phyloP scores from a whole-genome alignment of 2,113 vertebrate genomes.

The Pogona vitticeps region DNA sequence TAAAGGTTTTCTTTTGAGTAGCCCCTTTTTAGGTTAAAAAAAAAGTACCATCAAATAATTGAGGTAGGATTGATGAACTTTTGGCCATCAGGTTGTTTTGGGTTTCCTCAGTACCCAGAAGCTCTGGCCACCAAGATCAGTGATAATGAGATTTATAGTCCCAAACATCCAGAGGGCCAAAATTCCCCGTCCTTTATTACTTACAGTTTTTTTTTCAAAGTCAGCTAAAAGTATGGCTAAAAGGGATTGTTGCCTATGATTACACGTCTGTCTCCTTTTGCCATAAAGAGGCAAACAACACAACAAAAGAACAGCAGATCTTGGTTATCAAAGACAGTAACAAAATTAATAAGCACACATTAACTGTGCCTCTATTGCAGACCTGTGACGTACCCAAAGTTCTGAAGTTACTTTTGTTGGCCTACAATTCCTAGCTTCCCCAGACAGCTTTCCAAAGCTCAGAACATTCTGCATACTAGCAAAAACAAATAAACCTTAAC shows the following conservation, averaged over 20 bases:
- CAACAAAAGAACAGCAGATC: neutral
- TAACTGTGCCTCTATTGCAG: too few relatives aligned
- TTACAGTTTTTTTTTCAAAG: too few relatives aligned
- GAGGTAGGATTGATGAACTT: neutral
- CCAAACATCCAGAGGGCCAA: neutral
- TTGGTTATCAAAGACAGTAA: neutral
- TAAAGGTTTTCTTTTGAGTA: neutral
- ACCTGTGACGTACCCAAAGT: too few relatives aligned
- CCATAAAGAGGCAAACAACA: too few relatives aligned
- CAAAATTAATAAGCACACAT: too few relatives aligned
- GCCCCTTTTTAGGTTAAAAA: neutral
- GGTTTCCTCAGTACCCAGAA: neutral
- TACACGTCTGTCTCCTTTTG: too few relatives aligned
- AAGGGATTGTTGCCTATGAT: too few relatives aligned
- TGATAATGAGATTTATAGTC: neutral
- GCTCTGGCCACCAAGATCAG: neutral
- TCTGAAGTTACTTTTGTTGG: too few relatives aligned
- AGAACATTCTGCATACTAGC: neutral
- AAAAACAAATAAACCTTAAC: neutral
- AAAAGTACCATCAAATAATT: neutral
- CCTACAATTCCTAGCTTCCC: too few relatives aligned
- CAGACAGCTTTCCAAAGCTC: too few relatives aligned
- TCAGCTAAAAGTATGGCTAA: too few relatives aligned
- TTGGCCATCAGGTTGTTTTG: too few relatives aligned
- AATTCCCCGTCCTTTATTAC: neutral